Evolutionary conservation across 2,888 invertebrate genomes (phyloP), one percentile per base, ranked within the genome.

Genomic region (Oasisia sp.): DNA sequence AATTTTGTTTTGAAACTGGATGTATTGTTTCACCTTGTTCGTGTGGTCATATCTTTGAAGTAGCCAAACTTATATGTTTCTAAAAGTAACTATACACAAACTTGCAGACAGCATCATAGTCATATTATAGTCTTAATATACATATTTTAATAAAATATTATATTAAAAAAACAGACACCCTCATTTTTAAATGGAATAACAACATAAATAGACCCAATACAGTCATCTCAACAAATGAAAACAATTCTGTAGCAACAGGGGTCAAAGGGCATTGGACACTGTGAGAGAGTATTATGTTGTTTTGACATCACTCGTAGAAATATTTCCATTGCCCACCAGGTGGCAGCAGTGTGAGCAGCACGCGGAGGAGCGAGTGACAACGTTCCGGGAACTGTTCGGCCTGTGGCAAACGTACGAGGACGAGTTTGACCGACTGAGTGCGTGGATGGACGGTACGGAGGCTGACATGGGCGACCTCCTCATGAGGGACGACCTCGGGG

Each of bases 321-420:
- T 58, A 19, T 74, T 74, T 74, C n/a, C 5, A 27, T 74, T 7
- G 27, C 27, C 74, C 74, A 14, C 32, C 92, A 94, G 95, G 91
- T 95, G 95, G 95, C 93, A 94, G 56, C 93, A 93, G 8, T 93
- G 95, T 92, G 93, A 92, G 32, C 92, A 92, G 27, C 94, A 94
- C 90, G 93, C 95, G 11, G 93, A 93, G 8, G 92, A 93, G 38
- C 90, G 94, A 45, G 93, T 94, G 19, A 93, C 93, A 19, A 92
- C 93, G 92, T 95, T 95, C 93, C 94, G 95, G 90, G 94, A 94
- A 7, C 94, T 94, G 93, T 93, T 95, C 38, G 92, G 94, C n/a
- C 94, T 95, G 50, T 96, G 95, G 96, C 93, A 94, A 92, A 93
- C 93, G 14, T 95, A 95, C 92, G 95, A 96, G 93, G 94, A 94